A percentile compares a stretch with the other conserved stretches of the same genome.
phyloP scores from a whole-genome alignment of 1,140 invertebrate species.

The Pseudomyrmex dendroicus region DNA sequence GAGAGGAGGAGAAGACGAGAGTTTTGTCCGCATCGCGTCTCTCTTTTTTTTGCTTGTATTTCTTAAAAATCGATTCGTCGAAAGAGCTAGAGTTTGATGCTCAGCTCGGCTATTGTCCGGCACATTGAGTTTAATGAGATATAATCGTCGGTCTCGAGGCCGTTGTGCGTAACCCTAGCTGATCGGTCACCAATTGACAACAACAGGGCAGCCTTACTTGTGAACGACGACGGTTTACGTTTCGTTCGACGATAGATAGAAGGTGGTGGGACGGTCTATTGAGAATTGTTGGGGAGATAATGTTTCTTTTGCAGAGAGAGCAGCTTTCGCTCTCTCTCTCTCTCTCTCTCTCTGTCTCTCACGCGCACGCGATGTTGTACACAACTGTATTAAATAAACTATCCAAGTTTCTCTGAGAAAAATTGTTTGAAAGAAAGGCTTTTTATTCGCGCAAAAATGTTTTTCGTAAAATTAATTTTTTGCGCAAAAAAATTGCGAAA shows the following conservation, averaged over 20 bases:
- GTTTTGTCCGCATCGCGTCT: not conserved
- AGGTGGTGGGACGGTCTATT: slow-evolving; percentile 44
- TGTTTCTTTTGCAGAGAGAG: not conserved
- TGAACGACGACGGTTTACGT: slow-evolving; percentile 59
- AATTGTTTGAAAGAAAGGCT: no score
- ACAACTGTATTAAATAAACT: no score
- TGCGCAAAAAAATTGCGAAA: no score
- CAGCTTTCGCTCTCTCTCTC: no score
- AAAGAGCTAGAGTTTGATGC: not conserved
- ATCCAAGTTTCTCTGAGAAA: no score
- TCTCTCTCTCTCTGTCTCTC: no score
- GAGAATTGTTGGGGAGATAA: not conserved
- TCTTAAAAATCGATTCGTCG: not conserved
- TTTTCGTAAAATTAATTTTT: no score
- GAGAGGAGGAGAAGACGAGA: not conserved
- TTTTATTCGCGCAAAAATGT: no score
- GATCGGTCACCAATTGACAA: slow-evolving; percentile 68
- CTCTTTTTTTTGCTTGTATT: not conserved
- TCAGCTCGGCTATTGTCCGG: not conserved
- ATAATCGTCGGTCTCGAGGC: not conserved
- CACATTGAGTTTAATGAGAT: not conserved
- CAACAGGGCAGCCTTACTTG: slow-evolving; percentile 67
- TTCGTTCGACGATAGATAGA: slow-evolving; percentile 66
- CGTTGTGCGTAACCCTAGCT: slow-evolving; percentile 46
- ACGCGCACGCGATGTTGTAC: no score